phyloP scores from a whole-genome alignment of 1,140 invertebrate species.

The Caenorhabditis brenneri region DNA sequence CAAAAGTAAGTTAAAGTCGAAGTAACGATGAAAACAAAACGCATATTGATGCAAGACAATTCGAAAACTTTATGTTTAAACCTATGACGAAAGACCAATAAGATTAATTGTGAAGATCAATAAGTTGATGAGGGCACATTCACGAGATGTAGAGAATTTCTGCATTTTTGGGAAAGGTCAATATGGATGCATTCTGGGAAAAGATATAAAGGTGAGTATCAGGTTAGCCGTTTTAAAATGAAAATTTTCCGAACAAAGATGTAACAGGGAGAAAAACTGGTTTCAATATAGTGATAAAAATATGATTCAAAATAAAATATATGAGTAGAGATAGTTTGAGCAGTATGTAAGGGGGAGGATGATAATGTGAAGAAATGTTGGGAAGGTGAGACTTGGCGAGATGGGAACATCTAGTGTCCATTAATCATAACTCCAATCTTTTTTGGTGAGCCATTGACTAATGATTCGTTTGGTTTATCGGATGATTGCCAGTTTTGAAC shows the following conservation, averaged over 20 bases:
- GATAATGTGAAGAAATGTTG: too few species aligned
- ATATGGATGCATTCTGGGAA: neutral
- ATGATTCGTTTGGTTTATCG: neutral
- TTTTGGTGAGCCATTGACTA: neutral
- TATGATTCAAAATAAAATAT: neutral
- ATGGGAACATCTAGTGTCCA: neutral
- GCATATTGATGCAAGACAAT: neutral
- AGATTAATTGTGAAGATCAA: neutral
- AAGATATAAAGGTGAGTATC: neutral
- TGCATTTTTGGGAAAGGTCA: neutral
- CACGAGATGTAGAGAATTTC: neutral
- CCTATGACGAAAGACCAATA: neutral
- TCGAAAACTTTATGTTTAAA: neutral
- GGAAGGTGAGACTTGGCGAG: neutral
- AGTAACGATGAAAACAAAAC: neutral
- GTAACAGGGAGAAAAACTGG: neutral
- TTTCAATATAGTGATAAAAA: neutral
- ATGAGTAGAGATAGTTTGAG: neutral
- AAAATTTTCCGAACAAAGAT: neutral
- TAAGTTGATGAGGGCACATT: neutral
- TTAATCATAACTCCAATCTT: neutral
- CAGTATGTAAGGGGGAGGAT: neutral
- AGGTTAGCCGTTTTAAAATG: neutral
- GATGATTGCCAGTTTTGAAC: conserved; percentile 7
- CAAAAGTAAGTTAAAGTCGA: neutral